Conservation (phyloP, 2,797 vertebrate species). For the Siniperca obscura region DNA sequence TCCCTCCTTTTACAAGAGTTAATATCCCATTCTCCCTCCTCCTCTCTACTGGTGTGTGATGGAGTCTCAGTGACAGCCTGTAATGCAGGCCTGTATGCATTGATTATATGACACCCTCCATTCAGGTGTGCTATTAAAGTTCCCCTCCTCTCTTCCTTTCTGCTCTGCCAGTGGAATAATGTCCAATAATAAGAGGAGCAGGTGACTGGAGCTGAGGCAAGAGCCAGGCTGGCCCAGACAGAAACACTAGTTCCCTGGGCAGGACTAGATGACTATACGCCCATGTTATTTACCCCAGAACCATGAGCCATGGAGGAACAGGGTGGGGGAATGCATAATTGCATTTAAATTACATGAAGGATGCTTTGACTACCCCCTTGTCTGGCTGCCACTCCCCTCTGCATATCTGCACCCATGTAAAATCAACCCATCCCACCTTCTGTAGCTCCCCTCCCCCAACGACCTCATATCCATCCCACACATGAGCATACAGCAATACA, state of each 20-base stretch:
- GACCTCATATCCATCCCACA: conserved; percentile 38
- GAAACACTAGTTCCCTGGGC: conserved; percentile 62
- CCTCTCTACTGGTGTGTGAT: conserved; percentile 67
- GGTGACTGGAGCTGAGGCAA: conserved; percentile 60
- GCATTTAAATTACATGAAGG: conserved; percentile 83
- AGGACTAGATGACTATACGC: conserved; percentile 70
- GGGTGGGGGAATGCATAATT: conserved; percentile 74
- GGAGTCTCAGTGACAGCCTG: conserved; percentile 81
- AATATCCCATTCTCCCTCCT: conserved; percentile 77
- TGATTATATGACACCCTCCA: conserved; percentile 85
- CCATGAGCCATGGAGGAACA: conserved; percentile 36
- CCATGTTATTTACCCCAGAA: conserved; percentile 65
- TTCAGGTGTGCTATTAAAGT: conserved; percentile 86
- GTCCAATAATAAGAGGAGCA: conserved; percentile 78
- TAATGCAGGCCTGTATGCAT: conserved; percentile 84
- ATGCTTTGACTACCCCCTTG: conserved; percentile 68
- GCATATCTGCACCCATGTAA: conserved; percentile 61
- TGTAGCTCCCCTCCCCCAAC: conserved; percentile 51
- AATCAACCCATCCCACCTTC: conserved; percentile 55
- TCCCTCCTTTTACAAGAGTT: conserved; percentile 78
- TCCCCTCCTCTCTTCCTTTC: conserved; percentile 81
- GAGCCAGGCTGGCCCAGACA: conserved; percentile 56
- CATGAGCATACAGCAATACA: conserved; percentile 24
- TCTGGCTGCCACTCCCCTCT: conserved; percentile 66
- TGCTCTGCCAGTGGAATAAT: conserved; percentile 79